Evolutionary conservation across 1,140 invertebrate species (phyloP).

Genomic region (Anthonomus grandis): DNA sequence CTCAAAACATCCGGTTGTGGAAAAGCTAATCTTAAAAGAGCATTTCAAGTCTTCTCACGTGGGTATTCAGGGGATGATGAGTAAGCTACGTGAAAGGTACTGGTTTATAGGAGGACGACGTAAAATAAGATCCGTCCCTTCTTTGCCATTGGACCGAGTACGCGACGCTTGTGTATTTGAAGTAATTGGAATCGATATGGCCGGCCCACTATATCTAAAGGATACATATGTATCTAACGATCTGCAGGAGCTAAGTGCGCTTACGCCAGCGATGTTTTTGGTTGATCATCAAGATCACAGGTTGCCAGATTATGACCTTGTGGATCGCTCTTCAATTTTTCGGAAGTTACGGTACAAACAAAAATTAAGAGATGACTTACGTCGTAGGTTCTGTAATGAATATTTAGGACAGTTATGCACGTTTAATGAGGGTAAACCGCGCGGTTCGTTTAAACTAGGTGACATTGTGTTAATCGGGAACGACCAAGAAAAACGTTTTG

Average conservation of each 20-base stretch:
- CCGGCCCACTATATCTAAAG: conserved; percentile 29
- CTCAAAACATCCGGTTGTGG: conserved; percentile 24
- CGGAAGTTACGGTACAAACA: conserved; percentile 14
- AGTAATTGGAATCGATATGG: conserved; percentile 39
- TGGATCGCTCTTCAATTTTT: conserved; percentile 14
- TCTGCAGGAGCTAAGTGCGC: conserved; percentile 16
- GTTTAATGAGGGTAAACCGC: conserved; percentile 8
- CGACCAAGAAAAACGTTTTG: conserved; percentile 9
- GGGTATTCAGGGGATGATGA: conserved; percentile 15
- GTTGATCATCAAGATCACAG: too few relatives aligned
- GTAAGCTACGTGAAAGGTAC: conserved; percentile 18
- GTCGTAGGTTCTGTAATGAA: conserved; percentile 18
- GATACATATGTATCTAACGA: conserved; percentile 38
- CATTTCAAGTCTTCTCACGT: conserved; percentile 16
- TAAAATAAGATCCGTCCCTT: conserved; percentile 16
- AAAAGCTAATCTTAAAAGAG: conserved; percentile 9
- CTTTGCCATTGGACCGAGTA: conserved; percentile 36
- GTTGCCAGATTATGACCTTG: conserved; percentile 22
- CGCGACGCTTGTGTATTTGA: conserved; percentile 35
- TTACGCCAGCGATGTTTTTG: too few relatives aligned
- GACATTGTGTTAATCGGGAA: conserved; percentile 17
- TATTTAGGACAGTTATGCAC: conserved; percentile 21
- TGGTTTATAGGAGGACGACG: conserved; percentile 19
- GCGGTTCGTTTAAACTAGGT: conserved; percentile 10
- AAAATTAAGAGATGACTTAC: conserved; percentile 16